Evolutionary conservation across 2,797 vertebrate species (phyloP), one percentile per base, ranked within the genome.

Genomic region (Argya squamiceps): DNA sequence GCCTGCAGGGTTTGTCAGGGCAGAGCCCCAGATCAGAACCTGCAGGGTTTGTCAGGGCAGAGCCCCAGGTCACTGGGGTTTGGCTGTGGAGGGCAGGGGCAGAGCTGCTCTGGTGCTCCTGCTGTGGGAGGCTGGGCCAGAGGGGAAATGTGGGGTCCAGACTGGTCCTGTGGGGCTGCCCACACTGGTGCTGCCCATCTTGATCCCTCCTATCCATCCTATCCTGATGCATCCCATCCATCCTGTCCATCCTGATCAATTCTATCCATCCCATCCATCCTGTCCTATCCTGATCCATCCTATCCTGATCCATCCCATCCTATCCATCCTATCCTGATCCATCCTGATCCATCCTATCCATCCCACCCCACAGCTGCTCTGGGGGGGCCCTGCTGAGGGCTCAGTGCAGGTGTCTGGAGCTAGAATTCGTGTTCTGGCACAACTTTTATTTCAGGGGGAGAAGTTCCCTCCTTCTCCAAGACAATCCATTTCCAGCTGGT

Each of bases 21-120:
- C 21, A 1, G 19, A 10, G n/a, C 26, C 2, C 47, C 36, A 14
- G 43, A 9, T 44, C 43, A 44, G 19, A 44, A 10, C 43, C 43
- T 44, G 43, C 43, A 44, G 43, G 43, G 43, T 44, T 20, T 44
- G 43, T 44, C 55, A 26, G 17, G 39, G 71, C 74, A 37, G 8
- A 74, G 74, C 13, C 56, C 0, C 8, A 59, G 64, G 29, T 17
- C n/a, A 4, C 46, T 0, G 1, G 6, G 5, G 2, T 18, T 75
- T 15, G 70, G 88, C 52, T 3, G 0, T 0, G 36, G 62, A 37
- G 26, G n/a, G 9, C 47, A 23, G 37, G 5, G 79, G 20, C 63
- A 43, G 84, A 29, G 83, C 60, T 74, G 78, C 69, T 29, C 7
- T 60, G 83, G 56, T 74, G 78, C 59, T 29, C 7, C 65, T 73